Evolutionary conservation across 2,113 vertebrate species (phyloP), one percentile per base, ranked within the genome.

Genomic region (Hydropotes inermis): DNA sequence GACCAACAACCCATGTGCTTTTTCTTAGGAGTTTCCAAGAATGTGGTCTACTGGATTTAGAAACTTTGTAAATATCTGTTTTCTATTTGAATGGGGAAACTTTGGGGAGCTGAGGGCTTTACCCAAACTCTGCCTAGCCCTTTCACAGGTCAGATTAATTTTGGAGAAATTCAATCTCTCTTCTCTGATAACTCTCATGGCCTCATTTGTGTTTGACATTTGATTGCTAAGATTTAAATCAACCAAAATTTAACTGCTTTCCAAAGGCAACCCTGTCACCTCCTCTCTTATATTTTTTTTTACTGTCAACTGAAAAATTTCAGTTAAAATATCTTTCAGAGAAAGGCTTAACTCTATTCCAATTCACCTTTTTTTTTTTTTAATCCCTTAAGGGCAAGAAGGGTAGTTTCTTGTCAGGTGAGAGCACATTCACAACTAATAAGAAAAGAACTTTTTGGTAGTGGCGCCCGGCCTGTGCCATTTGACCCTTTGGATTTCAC

Each of bases 271-370:
- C n/a, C 52, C 50, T 79, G n/a, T 93, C 54, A 55, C 36, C 64
- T 23, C 87, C 61, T 28, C 70, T 70, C 50, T 78, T 70, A 15
- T 39, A 23, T 70, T 95, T 36, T 70, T 14, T 64, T 95, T 94
- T 67, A 84, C 92, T 33, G 25, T 54, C 64, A 27, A 28, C 30
- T 60, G 50, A 95, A 45, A 39, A 91, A 85, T 81, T 94, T 95
- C n/a, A 85, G 39, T 83, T 76, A 76, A 87, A 64, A 85, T 64
- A 58, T 88, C 91, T 86, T 89, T 86, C n/a, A 88, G 52, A 67
- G 82, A 82, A 82, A 78, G 92, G 50, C 52, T 74, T 89, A 95
- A 76, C 92, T 97, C 90, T 33, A 81, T 58, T 85, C 81, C 67
- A 55, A 25, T 50, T 89, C 47, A 39, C 21, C 0, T 45, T 84